Evolutionary conservation across 2,888 invertebrate species (phyloP).

Genomic region (Crepidodera aurea): DNA sequence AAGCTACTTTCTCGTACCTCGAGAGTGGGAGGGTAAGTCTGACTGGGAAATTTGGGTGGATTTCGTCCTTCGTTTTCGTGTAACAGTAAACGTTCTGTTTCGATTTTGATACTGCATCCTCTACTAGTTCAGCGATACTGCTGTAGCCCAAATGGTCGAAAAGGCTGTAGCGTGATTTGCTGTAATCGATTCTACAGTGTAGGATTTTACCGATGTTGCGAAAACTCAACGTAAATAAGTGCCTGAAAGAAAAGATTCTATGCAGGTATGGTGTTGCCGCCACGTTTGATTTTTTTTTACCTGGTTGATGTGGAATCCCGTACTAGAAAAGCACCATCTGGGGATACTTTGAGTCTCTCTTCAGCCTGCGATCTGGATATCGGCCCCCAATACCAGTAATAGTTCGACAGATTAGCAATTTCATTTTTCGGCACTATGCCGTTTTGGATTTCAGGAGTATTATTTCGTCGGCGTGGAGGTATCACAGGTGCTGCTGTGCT

Average conservation of each 20-base stretch:
- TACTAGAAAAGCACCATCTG: conserved; percentile 80
- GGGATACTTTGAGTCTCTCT: conserved; percentile 70
- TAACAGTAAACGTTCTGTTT: conserved; percentile 77
- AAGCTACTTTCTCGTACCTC: conserved; percentile 74
- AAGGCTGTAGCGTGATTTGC: conserved; percentile 61
- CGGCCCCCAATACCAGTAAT: conserved; percentile 86
- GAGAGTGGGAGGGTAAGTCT: conserved; percentile 78
- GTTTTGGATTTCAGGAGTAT: conserved; percentile 33
- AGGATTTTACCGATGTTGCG: conserved; percentile 71
- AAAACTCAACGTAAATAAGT: conserved; percentile 78
- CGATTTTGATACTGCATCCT: conserved; percentile 76
- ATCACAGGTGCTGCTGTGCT: conserved; percentile 27
- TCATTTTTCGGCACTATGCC: conserved; percentile 49
- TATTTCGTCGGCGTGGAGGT: conserved; percentile 36
- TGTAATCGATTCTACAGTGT: conserved; percentile 78
- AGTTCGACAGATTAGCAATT: conserved; percentile 59
- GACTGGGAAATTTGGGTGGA: conserved; percentile 76
- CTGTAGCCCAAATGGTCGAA: conserved; percentile 58
- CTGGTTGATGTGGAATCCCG: conserved; percentile 78
- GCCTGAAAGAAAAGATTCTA: conserved; percentile 50
- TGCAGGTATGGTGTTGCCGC: too few species aligned
- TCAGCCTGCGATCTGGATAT: conserved; percentile 77
- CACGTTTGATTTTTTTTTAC: too few species aligned
- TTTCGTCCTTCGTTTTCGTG: conserved; percentile 70
- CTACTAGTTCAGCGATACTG: conserved; percentile 76